Conservation (phyloP, 2,888 invertebrate species). For the Argynnis bischoffii region DNA sequence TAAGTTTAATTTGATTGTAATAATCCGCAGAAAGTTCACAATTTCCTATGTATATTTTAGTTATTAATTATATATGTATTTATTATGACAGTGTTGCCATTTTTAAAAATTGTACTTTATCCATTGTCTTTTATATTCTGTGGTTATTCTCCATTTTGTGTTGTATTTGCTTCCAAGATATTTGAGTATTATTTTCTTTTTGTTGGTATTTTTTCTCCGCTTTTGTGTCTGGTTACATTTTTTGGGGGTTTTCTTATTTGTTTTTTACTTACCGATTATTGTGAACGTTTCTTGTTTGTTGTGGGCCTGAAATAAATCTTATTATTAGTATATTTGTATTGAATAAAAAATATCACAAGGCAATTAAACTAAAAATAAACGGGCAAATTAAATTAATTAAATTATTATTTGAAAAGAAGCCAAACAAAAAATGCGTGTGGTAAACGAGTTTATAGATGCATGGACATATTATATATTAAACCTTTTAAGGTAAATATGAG, state of each 20-base stretch:
- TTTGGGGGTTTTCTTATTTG: constrained; percentile 36
- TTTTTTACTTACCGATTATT: constrained; percentile 50
- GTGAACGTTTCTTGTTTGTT: constrained; percentile 47
- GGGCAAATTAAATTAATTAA: constrained; percentile 18
- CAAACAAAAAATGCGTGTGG: constrained; percentile 15
- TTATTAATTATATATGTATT: background rate
- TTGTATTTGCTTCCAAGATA: constrained; percentile 8
- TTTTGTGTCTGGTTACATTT: constrained; percentile 30
- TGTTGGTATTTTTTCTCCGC: constrained; percentile 19
- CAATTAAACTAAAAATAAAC: constrained; percentile 20
- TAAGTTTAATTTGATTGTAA: constrained; percentile 1
- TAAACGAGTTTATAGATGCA: too few species aligned
- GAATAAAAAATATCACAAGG: constrained; percentile 8
- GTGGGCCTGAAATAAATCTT: constrained; percentile 45
- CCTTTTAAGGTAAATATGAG: background rate
- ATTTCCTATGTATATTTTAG: constrained; percentile 6
- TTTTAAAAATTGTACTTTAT: background rate
- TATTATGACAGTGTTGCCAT: background rate
- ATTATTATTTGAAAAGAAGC: constrained; percentile 3
- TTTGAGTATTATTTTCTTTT: constrained; percentile 20
- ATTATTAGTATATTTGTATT: constrained; percentile 31
- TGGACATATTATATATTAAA: background rate
- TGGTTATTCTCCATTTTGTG: constrained; percentile 1
- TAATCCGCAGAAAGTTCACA: constrained; percentile 1
- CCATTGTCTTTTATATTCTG: background rate